A percentile compares a stretch with the other conserved stretches of the same genome.
Conservation (phyloP, 2,113 vertebrate species). For the Mirza zaza region DNA sequence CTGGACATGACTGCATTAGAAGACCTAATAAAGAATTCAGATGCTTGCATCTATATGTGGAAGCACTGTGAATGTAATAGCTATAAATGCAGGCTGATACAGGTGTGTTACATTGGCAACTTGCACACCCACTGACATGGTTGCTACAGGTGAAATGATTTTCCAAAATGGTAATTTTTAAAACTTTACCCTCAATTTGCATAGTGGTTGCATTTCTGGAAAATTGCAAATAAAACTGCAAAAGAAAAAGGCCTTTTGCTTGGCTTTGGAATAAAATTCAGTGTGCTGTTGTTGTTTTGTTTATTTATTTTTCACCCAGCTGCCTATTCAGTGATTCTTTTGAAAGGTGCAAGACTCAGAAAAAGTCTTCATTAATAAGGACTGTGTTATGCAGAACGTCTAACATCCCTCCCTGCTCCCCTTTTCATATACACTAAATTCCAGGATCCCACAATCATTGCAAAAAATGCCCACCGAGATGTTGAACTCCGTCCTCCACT, state of each 20-base stretch:
- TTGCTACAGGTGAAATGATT: not conserved
- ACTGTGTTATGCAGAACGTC: not conserved
- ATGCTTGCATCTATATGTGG: not conserved
- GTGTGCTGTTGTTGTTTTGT: not conserved
- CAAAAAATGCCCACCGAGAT: not conserved
- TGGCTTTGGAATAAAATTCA: not conserved
- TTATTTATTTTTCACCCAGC: not conserved
- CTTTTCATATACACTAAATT: not conserved
- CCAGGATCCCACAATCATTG: not conserved
- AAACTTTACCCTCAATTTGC: not conserved
- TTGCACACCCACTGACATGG: not conserved
- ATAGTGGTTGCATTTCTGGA: not conserved
- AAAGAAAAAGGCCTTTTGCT: not conserved
- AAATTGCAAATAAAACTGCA: not conserved
- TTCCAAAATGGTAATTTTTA: not conserved
- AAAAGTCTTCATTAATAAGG: not conserved
- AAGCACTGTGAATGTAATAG: not conserved
- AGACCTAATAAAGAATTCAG: not conserved
- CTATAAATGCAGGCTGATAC: not conserved
- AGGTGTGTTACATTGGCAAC: not conserved
- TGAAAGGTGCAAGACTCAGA: not conserved
- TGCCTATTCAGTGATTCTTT: not conserved
- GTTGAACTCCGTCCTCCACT: not conserved
- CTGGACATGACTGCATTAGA: not conserved
- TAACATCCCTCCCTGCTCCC: too few relatives aligned